Conservation (phyloP, 2,113 vertebrate species). For the Oceanodroma tethys region DNA sequence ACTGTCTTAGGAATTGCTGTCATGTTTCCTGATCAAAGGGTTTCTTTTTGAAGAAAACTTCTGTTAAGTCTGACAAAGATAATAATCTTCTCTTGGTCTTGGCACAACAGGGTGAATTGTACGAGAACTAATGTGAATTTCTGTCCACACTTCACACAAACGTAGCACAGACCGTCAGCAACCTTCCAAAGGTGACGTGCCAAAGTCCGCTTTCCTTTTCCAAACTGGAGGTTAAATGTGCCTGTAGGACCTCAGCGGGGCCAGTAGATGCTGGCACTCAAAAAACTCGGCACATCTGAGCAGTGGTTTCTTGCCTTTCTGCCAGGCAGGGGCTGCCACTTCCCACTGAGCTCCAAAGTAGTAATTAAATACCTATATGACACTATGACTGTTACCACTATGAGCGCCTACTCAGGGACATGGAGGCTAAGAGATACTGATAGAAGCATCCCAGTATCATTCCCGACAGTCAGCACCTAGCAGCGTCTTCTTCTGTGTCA, state of each 20-base stretch:
- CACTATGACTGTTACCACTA: not conserved
- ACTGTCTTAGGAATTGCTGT: slow-evolving; percentile 1
- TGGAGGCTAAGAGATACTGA: not conserved
- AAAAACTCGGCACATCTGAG: not conserved
- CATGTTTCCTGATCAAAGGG: slow-evolving; percentile 8
- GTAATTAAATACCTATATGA: not conserved
- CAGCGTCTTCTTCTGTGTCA: not conserved
- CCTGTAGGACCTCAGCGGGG: slow-evolving; percentile 11
- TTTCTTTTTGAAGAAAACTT: slow-evolving; percentile 20
- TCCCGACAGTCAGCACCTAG: not conserved
- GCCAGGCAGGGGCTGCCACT: not conserved
- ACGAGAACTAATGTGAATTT: not conserved
- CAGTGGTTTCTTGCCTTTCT: not conserved
- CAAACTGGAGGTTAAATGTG: slow-evolving; percentile 44
- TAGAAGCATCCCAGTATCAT: rapidly evolving
- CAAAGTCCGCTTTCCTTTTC: slow-evolving; percentile 23
- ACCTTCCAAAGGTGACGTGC: slow-evolving; percentile 5
- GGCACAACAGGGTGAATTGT: not conserved
- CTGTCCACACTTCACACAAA: not conserved
- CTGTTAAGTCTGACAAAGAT: not conserved
- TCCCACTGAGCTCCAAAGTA: not conserved
- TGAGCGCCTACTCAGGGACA: not conserved
- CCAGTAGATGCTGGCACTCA: not conserved
- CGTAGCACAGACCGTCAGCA: not conserved
- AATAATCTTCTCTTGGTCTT: slow-evolving; percentile 27